phyloP scores from a whole-genome alignment of 2,113 vertebrate genomes.

The Morphnarchus princeps region DNA sequence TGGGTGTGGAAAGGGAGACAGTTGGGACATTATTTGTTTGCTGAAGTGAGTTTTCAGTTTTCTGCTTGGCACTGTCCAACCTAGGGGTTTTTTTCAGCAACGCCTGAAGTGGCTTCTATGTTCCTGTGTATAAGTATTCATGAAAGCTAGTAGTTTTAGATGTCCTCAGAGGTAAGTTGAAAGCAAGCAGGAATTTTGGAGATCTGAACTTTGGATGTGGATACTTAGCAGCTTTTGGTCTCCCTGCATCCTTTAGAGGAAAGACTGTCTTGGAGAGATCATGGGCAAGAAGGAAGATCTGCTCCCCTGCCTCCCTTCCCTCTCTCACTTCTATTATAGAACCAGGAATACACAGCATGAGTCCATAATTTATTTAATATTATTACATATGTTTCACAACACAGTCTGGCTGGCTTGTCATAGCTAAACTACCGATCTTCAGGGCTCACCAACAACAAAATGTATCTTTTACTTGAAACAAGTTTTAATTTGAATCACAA shows the following conservation, averaged over 20 bases:
- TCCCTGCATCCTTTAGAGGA: not conserved
- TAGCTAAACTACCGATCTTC: not conserved
- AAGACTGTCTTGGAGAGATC: not conserved
- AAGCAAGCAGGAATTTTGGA: not conserved
- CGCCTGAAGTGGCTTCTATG: not conserved
- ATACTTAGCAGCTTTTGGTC: not conserved
- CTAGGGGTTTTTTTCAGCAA: accelerated
- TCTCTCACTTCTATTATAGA: not conserved
- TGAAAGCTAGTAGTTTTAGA: not conserved
- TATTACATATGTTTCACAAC: not conserved
- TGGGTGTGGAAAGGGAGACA: not conserved
- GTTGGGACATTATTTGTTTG: not conserved
- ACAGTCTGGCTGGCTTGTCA: not conserved
- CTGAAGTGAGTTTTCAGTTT: not conserved
- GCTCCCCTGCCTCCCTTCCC: not conserved
- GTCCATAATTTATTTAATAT: not conserved
- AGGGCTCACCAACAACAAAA: not conserved
- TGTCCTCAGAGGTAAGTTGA: not conserved
- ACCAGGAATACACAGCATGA: not conserved
- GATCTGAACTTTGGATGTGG: not conserved
- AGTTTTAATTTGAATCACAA: slow-evolving; percentile 29
- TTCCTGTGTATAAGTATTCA: not conserved
- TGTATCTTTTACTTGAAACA: not conserved
- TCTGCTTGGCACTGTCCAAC: not conserved
- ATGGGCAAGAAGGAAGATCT: not conserved